Percentiles rank a stretch among this genome's conserved stretches.
These are phyloP conservation scores for Cecropterus lyciades DNA, from an alignment of 1,140 invertebrate genomes.

Conservation along the genomic window DNA sequence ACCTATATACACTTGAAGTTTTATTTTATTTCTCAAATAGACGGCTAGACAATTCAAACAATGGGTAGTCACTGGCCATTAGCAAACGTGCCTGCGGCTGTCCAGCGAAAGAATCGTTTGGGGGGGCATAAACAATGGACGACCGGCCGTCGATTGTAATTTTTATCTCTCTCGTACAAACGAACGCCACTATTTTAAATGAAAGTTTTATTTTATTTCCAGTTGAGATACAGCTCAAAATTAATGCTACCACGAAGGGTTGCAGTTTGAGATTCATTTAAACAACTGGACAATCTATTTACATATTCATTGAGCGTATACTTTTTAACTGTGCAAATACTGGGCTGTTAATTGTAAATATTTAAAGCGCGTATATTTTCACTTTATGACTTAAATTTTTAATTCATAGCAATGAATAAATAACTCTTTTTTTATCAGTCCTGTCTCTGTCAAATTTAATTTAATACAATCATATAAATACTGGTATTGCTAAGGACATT, in stretches of 20 bases:
- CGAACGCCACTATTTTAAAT: slow-evolving; percentile 30
- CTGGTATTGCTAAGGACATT: no score
- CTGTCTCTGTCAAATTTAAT: no score
- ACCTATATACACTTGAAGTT: no score
- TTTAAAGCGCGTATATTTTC: no score
- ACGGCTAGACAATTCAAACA: slow-evolving; percentile 2
- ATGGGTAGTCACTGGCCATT: not conserved
- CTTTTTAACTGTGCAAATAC: slow-evolving; percentile 1
- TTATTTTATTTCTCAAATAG: no score
- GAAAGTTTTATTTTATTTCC: slow-evolving; percentile 33
- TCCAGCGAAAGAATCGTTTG: slow-evolving; percentile 20
- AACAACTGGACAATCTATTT: slow-evolving; percentile 29
- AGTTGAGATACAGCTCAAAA: slow-evolving; percentile 29
- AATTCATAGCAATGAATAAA: no score
- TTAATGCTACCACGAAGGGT: slow-evolving; percentile 31
- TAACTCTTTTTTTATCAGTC: no score
- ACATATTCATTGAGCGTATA: slow-evolving; percentile 25
- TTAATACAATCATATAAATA: no score
- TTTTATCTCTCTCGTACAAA: slow-evolving; percentile 35
- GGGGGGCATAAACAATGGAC: slow-evolving; percentile 18
- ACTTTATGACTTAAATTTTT: no score
- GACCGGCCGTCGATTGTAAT: slow-evolving; percentile 27
- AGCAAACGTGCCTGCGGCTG: slow-evolving; percentile 3
- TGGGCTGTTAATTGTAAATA: slow-evolving; percentile 4
- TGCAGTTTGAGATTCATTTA: slow-evolving; percentile 25